phyloP scores from a whole-genome alignment of 2,113 vertebrate species.

The Scopus umbretta region DNA sequence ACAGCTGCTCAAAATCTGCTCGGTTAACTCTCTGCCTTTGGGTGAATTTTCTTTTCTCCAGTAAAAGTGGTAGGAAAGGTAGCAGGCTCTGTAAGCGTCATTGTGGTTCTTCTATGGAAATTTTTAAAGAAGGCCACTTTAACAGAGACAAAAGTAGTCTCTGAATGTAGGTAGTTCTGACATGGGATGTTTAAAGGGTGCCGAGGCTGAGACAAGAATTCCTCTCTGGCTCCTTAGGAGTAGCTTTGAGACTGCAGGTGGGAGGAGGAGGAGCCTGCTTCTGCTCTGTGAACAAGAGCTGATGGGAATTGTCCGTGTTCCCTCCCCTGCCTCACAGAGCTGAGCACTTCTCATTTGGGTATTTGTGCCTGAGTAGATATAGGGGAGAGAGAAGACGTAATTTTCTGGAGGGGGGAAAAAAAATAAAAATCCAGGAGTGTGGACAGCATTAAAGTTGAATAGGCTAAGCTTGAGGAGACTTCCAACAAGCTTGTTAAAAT shows the following conservation, averaged over 20 bases:
- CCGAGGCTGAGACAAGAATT: neutral
- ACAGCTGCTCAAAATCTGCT: neutral
- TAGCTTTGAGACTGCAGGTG: neutral
- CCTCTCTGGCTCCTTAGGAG: neutral
- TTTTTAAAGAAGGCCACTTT: neutral
- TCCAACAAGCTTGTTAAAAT: neutral
- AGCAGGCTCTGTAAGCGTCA: neutral
- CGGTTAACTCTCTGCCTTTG: neutral
- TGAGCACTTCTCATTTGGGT: neutral
- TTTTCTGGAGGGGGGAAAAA: neutral
- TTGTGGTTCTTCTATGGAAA: neutral
- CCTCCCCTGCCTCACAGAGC: neutral
- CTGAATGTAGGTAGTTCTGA: neutral
- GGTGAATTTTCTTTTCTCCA: neutral
- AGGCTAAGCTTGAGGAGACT: neutral
- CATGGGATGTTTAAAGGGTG: neutral
- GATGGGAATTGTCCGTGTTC: rapidly evolving
- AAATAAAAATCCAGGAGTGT: neutral
- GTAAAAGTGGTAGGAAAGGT: neutral
- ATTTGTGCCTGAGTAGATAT: rapidly evolving
- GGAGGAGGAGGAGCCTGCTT: neutral
- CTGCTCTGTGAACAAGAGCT: neutral
- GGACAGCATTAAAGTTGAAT: neutral
- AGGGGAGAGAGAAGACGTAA: neutral
- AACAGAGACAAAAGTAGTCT: neutral